Conservation (phyloP, 2,797 vertebrate genomes). For the Cuculus canorus region DNA sequence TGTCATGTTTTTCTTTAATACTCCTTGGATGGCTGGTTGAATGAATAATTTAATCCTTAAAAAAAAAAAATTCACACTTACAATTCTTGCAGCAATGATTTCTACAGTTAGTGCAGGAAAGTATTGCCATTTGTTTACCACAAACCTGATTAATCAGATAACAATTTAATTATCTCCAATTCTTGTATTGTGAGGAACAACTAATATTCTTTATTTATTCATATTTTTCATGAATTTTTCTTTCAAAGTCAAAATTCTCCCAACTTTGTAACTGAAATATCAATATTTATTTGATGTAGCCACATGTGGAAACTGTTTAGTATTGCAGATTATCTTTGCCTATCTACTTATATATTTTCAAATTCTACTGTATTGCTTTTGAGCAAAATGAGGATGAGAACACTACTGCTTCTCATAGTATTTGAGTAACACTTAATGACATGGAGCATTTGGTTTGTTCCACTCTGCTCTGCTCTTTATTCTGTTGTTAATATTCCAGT, state of each 20-base stretch:
- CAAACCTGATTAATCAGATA: neutral
- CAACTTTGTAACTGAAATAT: neutral
- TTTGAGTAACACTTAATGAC: neutral
- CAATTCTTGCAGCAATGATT: neutral
- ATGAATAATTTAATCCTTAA: neutral
- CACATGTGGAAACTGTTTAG: neutral
- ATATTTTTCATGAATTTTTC: rapidly evolving
- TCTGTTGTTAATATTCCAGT: neutral
- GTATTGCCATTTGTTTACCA: neutral
- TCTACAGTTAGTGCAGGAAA: neutral
- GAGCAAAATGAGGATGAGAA: neutral
- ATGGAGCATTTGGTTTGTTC: neutral
- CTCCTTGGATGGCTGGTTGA: rapidly evolving
- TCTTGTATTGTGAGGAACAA: neutral
- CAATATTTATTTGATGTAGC: neutral
- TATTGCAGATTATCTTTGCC: neutral
- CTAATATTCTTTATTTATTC: neutral
- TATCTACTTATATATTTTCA: neutral
- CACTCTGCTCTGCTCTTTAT: neutral
- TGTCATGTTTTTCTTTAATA: neutral
- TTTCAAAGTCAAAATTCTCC: neutral
- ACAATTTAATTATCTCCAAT: neutral
- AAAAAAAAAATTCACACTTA: neutral
- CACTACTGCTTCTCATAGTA: neutral
- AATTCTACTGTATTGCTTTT: neutral